These are phyloP conservation scores for Acanthaster planci DNA, from an alignment of 35 echinoderm and acorn worm species.

Conservation along the genomic window DNA sequence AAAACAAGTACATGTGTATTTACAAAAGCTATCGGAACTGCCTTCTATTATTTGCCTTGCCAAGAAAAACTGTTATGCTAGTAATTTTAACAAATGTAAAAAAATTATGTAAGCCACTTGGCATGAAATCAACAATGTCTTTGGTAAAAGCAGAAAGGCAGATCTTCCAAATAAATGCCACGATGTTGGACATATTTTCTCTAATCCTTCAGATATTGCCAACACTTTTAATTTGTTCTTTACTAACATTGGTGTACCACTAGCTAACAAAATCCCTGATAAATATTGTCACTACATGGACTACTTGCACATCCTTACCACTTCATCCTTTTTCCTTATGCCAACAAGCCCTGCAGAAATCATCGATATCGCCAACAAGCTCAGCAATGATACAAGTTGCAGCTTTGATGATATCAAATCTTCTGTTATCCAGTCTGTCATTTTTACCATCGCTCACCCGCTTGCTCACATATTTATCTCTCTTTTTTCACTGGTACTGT, in stretches of 20 bases:
- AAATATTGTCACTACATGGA: background rate
- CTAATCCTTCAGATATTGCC: slow-evolving; percentile 17
- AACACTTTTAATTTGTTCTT: slow-evolving; percentile 61
- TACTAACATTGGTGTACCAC: slow-evolving; percentile 38
- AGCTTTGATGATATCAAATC: slow-evolving; percentile 31
- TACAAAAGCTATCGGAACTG: background rate
- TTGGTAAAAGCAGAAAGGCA: background rate
- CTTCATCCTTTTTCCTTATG: slow-evolving; percentile 36
- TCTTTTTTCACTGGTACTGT: slow-evolving; percentile 46
- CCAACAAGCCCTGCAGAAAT: slow-evolving; percentile 36
- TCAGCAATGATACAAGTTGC: background rate
- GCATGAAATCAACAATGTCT: slow-evolving; percentile 1
- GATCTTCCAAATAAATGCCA: background rate
- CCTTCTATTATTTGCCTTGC: background rate
- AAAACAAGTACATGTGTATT: background rate
- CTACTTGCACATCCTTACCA: background rate
- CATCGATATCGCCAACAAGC: slow-evolving; percentile 9
- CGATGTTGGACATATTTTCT: background rate
- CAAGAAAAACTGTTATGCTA: slow-evolving; percentile 20
- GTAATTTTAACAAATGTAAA: background rate
- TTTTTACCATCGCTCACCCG: slow-evolving; percentile 9
- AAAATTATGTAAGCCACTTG: background rate
- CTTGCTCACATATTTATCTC: slow-evolving; percentile 55
- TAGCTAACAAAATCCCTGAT: slow-evolving; percentile 45
- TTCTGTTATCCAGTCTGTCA: slow-evolving; percentile 38